Evolutionary conservation across 2,888 invertebrate species (phyloP).

Genomic region (Anoplius nigerrimus): DNA sequence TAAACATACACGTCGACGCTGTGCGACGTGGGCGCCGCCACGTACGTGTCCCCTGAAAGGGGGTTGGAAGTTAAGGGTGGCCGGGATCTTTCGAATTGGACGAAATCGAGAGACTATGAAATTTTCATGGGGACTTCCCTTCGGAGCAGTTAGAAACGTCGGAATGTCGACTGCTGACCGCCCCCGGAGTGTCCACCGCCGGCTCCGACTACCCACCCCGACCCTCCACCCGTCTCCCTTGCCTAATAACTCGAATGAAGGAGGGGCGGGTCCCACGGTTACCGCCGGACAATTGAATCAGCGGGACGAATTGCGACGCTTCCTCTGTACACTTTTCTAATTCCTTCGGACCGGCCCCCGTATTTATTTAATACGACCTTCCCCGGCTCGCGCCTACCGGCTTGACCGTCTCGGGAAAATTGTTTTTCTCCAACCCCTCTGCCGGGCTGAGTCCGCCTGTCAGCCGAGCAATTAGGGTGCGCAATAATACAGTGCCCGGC

Average conservation of each 20-base stretch:
- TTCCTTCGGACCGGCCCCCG: slow-evolving; percentile 9
- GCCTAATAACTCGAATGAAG: slow-evolving; percentile 49
- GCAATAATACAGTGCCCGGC: too few relatives aligned
- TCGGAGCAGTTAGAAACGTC: slow-evolving; percentile 48
- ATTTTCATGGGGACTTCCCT: slow-evolving; percentile 58
- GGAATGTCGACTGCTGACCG: slow-evolving; percentile 55
- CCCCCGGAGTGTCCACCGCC: slow-evolving; percentile 28
- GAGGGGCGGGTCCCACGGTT: slow-evolving; percentile 38
- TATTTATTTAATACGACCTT: slow-evolving; percentile 5
- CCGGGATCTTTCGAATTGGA: slow-evolving; percentile 5
- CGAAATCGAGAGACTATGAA: slow-evolving; percentile 45
- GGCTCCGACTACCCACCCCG: too few relatives aligned
- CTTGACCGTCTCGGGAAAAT: neutral
- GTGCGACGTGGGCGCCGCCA: slow-evolving; percentile 10
- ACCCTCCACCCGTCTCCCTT: slow-evolving; percentile 24
- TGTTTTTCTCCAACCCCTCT: neutral
- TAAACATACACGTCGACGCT: slow-evolving; percentile 22
- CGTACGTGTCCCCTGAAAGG: neutral
- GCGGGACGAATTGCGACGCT: slow-evolving; percentile 16
- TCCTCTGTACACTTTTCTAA: slow-evolving; percentile 25
- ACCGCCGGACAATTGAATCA: slow-evolving; percentile 58
- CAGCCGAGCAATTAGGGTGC: too few relatives aligned
- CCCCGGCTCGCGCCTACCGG: neutral
- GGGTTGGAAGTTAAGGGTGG: slow-evolving; percentile 10
- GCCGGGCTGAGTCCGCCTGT: neutral